A percentile compares a stretch with the other conserved stretches of the same genome.
Evolutionary conservation across 2,113 vertebrate genomes (phyloP).

Genomic region (Pluvianellus socialis): DNA sequence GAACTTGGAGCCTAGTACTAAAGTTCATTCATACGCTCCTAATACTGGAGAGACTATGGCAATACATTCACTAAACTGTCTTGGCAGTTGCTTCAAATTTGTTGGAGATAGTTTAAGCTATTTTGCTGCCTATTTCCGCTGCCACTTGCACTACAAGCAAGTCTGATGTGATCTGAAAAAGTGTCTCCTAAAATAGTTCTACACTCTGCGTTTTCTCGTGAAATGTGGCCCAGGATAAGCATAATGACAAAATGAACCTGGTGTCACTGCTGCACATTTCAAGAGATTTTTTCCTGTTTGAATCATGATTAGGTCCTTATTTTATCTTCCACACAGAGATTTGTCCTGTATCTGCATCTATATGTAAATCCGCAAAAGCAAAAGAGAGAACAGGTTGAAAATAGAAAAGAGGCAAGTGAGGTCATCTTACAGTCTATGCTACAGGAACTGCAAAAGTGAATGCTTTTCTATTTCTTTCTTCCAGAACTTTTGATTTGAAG

Average conservation of each 20-base stretch:
- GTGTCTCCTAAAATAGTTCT: not conserved
- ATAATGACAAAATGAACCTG: not conserved
- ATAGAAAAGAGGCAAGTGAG: not conserved
- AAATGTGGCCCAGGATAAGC: not conserved
- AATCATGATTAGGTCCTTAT: not conserved
- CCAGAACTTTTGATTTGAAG: constrained; percentile 83
- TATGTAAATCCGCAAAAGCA: not conserved
- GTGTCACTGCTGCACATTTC: not conserved
- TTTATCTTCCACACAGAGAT: not conserved
- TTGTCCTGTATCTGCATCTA: not conserved
- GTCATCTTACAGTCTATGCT: not conserved
- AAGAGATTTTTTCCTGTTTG: not conserved
- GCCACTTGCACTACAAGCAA: not conserved
- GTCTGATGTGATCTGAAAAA: not conserved
- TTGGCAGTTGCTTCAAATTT: not conserved
- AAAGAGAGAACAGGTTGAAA: not conserved
- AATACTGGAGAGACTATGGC: not conserved
- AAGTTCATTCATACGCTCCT: not conserved
- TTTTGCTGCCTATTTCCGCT: not conserved
- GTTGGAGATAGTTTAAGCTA: not conserved
- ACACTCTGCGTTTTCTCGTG: not conserved
- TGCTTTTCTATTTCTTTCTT: not conserved
- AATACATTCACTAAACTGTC: not conserved
- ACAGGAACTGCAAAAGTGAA: not conserved
- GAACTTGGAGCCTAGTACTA: not conserved